These are phyloP conservation scores for Merodon equestris DNA, from an alignment of 2,888 invertebrate species.

Conservation along the genomic window DNA sequence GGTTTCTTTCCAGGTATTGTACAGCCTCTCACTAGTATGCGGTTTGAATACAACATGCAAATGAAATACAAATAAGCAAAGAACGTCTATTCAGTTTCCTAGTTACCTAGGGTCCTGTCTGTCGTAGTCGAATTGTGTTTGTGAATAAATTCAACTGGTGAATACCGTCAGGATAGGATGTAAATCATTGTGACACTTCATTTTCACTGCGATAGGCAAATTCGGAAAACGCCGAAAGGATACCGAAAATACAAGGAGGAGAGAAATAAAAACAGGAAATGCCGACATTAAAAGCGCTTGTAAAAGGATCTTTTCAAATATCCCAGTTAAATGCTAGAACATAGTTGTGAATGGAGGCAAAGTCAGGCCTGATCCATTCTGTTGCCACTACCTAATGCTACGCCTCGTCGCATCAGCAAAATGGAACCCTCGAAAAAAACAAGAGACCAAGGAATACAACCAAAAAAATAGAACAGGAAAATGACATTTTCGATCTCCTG, in stretches of 20 bases:
- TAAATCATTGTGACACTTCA: slow-evolving; percentile 53
- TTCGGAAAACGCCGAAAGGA: slow-evolving; percentile 14
- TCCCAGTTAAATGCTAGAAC: slow-evolving; percentile 27
- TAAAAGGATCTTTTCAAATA: slow-evolving; percentile 30
- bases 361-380: slow-evolving; percentile 19
- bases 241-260: not conserved
- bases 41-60: slow-evolving; percentile 40
- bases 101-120: no score
- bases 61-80: slow-evolving; percentile 33
- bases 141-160: slow-evolving; percentile 56
- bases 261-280: slow-evolving; percentile 14
- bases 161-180: slow-evolving; percentile 12
- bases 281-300: slow-evolving; percentile 33
- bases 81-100: not conserved
- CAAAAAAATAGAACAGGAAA: no score
- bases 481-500: no score
- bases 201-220: slow-evolving; percentile 54
- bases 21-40: slow-evolving; percentile 18
- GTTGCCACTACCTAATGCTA: slow-evolving; percentile 50
- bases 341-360: slow-evolving; percentile 12
- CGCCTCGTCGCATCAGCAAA: slow-evolving; percentile 53
- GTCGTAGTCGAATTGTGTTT: not conserved
- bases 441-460: no score
- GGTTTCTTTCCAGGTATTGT: slow-evolving; percentile 59
- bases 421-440: slow-evolving; percentile 9